Evolutionary conservation across 2,888 invertebrate species (phyloP), one percentile per base, ranked within the genome.

Genomic region (Tridacna crocea): DNA sequence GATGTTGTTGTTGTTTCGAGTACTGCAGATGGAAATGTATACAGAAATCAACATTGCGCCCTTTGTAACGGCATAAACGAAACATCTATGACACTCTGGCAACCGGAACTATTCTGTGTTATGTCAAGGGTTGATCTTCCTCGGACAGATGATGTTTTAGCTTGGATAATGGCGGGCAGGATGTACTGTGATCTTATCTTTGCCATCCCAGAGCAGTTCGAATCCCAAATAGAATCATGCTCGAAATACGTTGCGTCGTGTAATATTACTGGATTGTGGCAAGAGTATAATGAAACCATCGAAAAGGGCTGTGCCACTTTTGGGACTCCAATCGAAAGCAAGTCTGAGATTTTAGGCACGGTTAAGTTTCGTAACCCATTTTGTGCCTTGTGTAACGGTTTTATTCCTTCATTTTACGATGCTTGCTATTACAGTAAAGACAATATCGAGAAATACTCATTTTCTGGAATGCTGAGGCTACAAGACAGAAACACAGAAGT

Each of bases 321-420:
- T 66, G 66, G 66, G 12, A n/a, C 27, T 46, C 26, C 27, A 27
- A 46, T 66, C 0, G 46, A 66, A 36, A 66, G 27, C 27, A 46
- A 66, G n/a, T 27, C 36, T 3, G 46, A 15, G 19, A 46, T 8
- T 46, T 36, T n/a, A 66, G 66, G 46, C 36, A 65, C 6, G 24
- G 24, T 65, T 4, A n/a, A 2, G 6, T 66, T 66, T 27, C 27
- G 66, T 17, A 66, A 66, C 17, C 19, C 46, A 17, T 19, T 46
- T 46, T 66, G 66, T 11, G 66, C 66, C 19, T 46, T 66, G 19
- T 66, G 66, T 66, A 66, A 66, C 47, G 66, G 66, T 19, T 66
- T 66, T 46, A 36, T 36, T 0, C 66, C 66, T 3, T 27, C 27
- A 15, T 19, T 3, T 55, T n/a, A 27, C 11, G 17, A 36, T 2